Percentiles rank a stretch among this genome's conserved stretches.
These are phyloP conservation scores for Achatina immaculata DNA, from an alignment of 1,140 invertebrate genomes.

Conservation along the genomic window DNA sequence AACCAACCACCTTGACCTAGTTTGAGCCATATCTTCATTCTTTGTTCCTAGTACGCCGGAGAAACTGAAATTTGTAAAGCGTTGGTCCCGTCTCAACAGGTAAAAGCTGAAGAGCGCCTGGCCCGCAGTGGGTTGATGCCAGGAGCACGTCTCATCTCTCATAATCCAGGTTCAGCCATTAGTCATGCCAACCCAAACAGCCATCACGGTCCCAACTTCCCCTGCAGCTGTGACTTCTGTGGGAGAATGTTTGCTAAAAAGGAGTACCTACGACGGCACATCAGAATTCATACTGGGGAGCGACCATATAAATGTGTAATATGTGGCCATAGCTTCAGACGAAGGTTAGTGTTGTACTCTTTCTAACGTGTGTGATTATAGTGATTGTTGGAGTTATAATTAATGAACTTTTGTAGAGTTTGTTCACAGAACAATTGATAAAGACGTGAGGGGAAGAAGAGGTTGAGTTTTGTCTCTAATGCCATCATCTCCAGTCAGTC, in stretches of 20 bases:
- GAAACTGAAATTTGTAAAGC: too few species aligned
- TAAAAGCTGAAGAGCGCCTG: constrained; percentile 34
- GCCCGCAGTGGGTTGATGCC: constrained; percentile 36
- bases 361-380: too few species aligned
- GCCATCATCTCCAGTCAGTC: too few species aligned
- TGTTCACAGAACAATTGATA: too few species aligned
- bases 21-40: too few species aligned
- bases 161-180: constrained; percentile 10
- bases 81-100: constrained; percentile 8
- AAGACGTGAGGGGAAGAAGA: too few species aligned
- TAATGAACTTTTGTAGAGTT: too few species aligned
- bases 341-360: constrained; percentile 37
- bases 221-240: constrained; percentile 43
- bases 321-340: constrained; percentile 42
- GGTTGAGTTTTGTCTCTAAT: too few species aligned
- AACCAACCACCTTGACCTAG: too few species aligned
- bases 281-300: constrained; percentile 46
- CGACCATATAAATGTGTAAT: constrained; percentile 46
- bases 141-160: constrained; percentile 35
- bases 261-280: constrained; percentile 43
- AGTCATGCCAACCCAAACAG: constrained; percentile 33
- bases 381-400: too few species aligned
- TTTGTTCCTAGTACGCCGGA: too few species aligned
- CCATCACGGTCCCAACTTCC: constrained; percentile 35
- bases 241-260: constrained; percentile 46